Evolutionary conservation across 1,140 invertebrate species (phyloP).

Genomic region (Drosophila repletoides): DNA sequence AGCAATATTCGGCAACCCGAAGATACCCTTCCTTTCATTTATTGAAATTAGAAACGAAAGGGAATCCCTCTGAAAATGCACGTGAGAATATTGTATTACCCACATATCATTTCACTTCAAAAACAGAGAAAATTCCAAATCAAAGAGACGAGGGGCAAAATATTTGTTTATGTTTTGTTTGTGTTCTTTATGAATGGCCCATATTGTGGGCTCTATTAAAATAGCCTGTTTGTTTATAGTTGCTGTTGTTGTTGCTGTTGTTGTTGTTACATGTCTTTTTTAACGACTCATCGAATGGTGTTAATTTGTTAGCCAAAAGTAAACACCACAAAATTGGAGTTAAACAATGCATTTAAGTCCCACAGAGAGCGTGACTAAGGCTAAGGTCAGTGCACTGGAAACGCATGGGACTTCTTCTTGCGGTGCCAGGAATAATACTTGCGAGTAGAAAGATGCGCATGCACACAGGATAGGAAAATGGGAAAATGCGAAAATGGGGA

Average conservation of each 20-base stretch:
- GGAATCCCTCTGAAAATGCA: conserved; percentile 4
- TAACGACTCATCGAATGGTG: conserved; percentile 48
- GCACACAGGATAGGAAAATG: conserved; percentile 45
- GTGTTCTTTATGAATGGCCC: conserved; percentile 60
- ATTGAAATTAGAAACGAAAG: neutral
- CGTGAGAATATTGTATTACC: conserved; percentile 55
- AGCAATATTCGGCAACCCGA: too few relatives aligned
- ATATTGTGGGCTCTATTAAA: conserved; percentile 51
- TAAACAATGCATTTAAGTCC: conserved; percentile 9
- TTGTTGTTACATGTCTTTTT: too few relatives aligned
- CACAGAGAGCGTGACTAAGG: conserved; percentile 40
- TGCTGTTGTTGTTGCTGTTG: too few relatives aligned
- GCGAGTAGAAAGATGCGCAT: conserved; percentile 56
- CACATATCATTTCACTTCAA: conserved; percentile 37
- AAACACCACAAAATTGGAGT: conserved; percentile 16
- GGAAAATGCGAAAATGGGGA: conserved; percentile 38
- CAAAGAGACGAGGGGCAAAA: conserved; percentile 3
- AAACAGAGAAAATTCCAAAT: conserved; percentile 10
- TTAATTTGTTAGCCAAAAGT: conserved; percentile 66
- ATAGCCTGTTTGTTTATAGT: conserved; percentile 63
- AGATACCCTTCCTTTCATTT: too few relatives aligned
- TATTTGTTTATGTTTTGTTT: conserved; percentile 35
- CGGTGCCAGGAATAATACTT: conserved; percentile 26
- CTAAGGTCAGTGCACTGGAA: conserved; percentile 74
- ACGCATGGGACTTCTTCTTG: too few relatives aligned